Conservation (phyloP, 37 sponge, comb jelly and placozoan species). For the Chondrilla cf. caribensis region DNA sequence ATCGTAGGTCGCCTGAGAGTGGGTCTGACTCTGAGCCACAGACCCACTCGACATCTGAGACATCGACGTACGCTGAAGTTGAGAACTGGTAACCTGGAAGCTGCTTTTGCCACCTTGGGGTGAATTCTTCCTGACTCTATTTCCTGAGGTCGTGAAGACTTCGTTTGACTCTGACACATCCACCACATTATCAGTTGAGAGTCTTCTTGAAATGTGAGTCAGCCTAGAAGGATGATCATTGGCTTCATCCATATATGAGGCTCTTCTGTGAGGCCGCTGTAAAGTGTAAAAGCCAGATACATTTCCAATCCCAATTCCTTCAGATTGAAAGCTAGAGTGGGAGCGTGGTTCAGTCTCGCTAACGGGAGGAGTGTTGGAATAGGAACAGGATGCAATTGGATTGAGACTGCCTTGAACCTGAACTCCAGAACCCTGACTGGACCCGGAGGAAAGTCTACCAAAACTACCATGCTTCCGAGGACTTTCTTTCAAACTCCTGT, state of each 20-base stretch:
- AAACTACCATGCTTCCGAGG: not conserved
- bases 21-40: not conserved
- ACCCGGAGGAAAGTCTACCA: no score
- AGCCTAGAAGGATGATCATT: not conserved
- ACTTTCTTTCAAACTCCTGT: conserved; percentile 4
- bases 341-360: not conserved
- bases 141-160: no score
- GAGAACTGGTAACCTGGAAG: not conserved
- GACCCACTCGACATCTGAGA: not conserved
- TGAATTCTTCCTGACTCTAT: not conserved
- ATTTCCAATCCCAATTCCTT: not conserved
- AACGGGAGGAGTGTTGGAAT: not conserved
- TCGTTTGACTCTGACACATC: not conserved
- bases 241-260: not conserved
- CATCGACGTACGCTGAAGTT: not conserved
- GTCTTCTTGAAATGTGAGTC: not conserved
- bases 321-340: not conserved
- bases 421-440: no score
- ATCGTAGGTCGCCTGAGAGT: not conserved
- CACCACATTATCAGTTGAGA: not conserved
- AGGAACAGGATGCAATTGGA: not conserved
- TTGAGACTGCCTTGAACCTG: not conserved
- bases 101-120: not conserved
- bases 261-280: not conserved
- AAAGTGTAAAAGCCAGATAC: not conserved